phyloP scores from a whole-genome alignment of 2,888 invertebrate species.

The Lasioglossum vierecki region DNA sequence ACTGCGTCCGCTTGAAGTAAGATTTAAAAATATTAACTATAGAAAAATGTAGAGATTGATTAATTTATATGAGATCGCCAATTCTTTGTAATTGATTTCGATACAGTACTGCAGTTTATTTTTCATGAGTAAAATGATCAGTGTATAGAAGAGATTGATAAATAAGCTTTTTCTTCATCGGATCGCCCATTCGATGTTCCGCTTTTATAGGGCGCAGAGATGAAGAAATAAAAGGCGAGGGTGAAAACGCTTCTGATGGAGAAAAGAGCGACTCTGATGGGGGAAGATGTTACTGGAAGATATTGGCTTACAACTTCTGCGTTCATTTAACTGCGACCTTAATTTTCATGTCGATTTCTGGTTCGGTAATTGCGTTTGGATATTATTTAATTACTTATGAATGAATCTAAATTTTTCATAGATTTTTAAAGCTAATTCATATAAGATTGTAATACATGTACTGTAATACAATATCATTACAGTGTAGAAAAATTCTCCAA shows the following conservation, averaged over 20 bases:
- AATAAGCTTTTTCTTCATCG: neutral
- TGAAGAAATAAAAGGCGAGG: neutral
- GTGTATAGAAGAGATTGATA: neutral
- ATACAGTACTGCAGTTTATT: neutral
- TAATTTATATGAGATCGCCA: neutral
- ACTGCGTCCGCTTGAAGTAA: neutral
- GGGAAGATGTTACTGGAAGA: neutral
- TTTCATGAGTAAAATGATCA: neutral
- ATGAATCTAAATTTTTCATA: neutral
- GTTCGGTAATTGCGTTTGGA: neutral
- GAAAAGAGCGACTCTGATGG: neutral
- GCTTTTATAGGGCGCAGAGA: neutral
- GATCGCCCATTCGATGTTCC: neutral
- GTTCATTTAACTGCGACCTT: slow-evolving; percentile 58
- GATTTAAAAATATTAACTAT: too few relatives aligned
- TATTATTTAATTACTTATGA: slow-evolving; percentile 30
- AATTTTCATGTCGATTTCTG: neutral
- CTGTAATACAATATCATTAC: too few relatives aligned
- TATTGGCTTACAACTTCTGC: slow-evolving; percentile 48
- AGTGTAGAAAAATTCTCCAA: too few relatives aligned
- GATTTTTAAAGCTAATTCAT: neutral
- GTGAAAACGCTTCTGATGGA: neutral
- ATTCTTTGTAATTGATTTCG: too few relatives aligned
- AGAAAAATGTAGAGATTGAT: neutral
- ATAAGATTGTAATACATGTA: too few relatives aligned